Base-by-base conservation (phyloP, 2,888 invertebrate genomes). In the Stenolophus ochropezus region DNA sequence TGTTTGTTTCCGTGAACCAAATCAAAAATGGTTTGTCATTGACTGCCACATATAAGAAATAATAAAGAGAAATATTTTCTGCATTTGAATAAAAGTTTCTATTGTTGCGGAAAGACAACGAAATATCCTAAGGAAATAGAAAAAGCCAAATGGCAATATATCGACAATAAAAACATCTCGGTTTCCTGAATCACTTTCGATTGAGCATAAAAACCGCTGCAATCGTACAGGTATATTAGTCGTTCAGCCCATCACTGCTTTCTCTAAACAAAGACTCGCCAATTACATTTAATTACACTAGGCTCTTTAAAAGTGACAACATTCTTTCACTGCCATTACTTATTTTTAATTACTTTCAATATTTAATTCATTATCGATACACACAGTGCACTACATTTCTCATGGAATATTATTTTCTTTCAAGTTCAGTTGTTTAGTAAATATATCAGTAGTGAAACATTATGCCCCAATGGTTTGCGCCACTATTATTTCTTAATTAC, bases 231-330 rank as follows among this genome's bases (percentile, higher is more conserved):
- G 33, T 6, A 42, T 42, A 42, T 42, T 42, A 42, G 33, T 42
- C 33, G 11, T 42, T 11, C 8, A 21, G 56, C 56, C 18, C 11
- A 21, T 56, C 20, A 56, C 18, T 71, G 71, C 71, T 71, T 71
- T 71, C 71, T 42, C 71, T 21, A 47, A 71, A 71, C 47, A 71
- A 71, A 71, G 71, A 16, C 18, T 71, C n/a, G 71, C 71, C 47
- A 71, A 71, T 71, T 71, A 71, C 20, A 71, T 20, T 71, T 71
- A 71, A 71, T 71, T 71, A 71, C 71, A 71, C 33, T n/a, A 42
- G 42, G 71, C 71, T 71, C n/a, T 71, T 42, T 71, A 71, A 71
- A 71, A 71, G 71, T 71, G 71, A 71, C 71, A 71, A 71, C 25
- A 61, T 61, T 71, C 71, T 71, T 71, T 71, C 71, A 71, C 71